Evolutionary conservation across 2,888 invertebrate species (phyloP).

Genomic region (Choristoneura rosaceana): DNA sequence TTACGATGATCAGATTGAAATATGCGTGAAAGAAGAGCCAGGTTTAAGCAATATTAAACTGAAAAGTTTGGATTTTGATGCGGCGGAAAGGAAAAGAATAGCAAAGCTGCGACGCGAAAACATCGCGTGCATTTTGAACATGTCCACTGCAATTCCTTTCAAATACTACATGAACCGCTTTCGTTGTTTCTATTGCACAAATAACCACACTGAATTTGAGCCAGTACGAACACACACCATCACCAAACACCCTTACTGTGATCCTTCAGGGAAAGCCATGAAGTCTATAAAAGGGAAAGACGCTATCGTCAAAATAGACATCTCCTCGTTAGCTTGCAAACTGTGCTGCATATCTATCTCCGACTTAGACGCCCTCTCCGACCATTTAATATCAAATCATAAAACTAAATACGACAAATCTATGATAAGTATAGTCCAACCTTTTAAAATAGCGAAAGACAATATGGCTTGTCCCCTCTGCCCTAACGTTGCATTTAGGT

Average conservation of each 20-base stretch:
- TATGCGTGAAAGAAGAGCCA: constrained; percentile 25
- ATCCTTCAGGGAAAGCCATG: constrained; percentile 31
- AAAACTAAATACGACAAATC: constrained; percentile 41
- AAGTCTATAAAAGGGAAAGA: constrained; percentile 42
- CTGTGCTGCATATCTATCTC: constrained; percentile 35
- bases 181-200: constrained; percentile 45
- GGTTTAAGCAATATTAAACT: constrained; percentile 4
- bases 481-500: constrained; percentile 39
- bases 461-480: constrained; percentile 40
- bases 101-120: constrained; percentile 40
- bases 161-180: constrained; percentile 45
- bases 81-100: constrained; percentile 31
- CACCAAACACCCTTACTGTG: constrained; percentile 34
- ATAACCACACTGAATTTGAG: constrained; percentile 40
- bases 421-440: constrained; percentile 40
- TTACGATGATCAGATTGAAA: constrained; percentile 10
- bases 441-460: constrained; percentile 45
- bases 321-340: constrained; percentile 41
- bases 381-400: constrained; percentile 43
- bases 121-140: constrained; percentile 42
- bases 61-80: constrained; percentile 15
- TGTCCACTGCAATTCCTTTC: constrained; percentile 45
- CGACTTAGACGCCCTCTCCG: constrained; percentile 37
- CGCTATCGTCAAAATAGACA: constrained; percentile 43
- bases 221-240: constrained; percentile 35